These are phyloP conservation scores for Notocelia uddmanniana DNA, from an alignment of 2,888 invertebrate genomes.

Conservation along the genomic window DNA sequence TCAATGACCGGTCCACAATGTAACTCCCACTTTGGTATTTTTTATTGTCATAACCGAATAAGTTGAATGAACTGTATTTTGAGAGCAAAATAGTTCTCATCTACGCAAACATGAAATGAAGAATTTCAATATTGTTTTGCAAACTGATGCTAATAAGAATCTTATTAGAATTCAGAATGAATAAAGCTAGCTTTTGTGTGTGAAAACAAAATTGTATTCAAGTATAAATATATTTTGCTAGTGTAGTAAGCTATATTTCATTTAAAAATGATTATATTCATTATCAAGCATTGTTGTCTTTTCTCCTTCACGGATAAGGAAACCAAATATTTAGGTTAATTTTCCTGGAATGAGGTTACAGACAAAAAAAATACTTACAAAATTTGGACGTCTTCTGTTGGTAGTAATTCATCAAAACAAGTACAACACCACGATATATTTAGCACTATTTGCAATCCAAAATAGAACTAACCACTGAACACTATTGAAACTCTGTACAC, in stretches of 20 bases:
- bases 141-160: slow-evolving; percentile 3
- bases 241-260: not conserved
- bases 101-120: too few species aligned
- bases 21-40: not conserved
- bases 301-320: not conserved
- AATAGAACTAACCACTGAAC: slow-evolving; percentile 73
- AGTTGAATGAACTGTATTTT: not conserved
- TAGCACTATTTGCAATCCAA: slow-evolving; percentile 75
- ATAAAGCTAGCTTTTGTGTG: not conserved
- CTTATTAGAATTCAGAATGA: slow-evolving; percentile 5
- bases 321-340: not conserved
- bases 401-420: slow-evolving; percentile 72
- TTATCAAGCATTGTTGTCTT: not conserved
- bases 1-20: not conserved
- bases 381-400: slow-evolving; percentile 68
- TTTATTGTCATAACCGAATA: not conserved
- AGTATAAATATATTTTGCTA: not conserved
- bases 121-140: not conserved
- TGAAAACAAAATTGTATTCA: not conserved
- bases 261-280: not conserved
- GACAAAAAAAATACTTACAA: slow-evolving; percentile 72
- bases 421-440: slow-evolving; percentile 64
- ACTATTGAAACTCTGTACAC: slow-evolving; percentile 67
- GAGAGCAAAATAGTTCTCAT: not conserved
- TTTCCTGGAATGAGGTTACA: slow-evolving; percentile 3